Evolutionary conservation across 2,113 vertebrate genomes (phyloP), one percentile per base, ranked within the genome.

Genomic region (Rana temporaria): DNA sequence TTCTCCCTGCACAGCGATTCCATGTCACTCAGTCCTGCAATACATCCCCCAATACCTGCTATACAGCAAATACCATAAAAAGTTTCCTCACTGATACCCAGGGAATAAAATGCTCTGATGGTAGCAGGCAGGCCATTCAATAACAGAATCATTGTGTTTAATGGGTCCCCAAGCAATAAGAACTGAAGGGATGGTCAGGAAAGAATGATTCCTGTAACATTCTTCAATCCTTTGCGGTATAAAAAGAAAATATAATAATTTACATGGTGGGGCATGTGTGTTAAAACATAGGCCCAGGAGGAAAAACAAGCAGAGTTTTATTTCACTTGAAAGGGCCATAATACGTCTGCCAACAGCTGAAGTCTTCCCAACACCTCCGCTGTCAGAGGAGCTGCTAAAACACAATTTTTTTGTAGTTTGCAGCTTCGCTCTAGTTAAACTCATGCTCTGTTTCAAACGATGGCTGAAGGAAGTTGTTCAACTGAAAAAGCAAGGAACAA

Each of bases 41-140:
- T 86, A 42, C 53, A 59, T 73, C 66, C 57, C 71, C 71, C 85
- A 20, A 82, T 82, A 87, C 57, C 82, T 78, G 84, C 81, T 85
- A 87, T 60, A 88, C 48, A 86, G 84, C 11, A 87, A 90, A 89
- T 88, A 89, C 90, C 75, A 84, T 87, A 85, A 88, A 79, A 52
- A 6, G 85, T 89, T 87, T 90, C 88, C 86, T 86, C 87, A 88
- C 89, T 87, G 83, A 75, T 77, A 88, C 75, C 56, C 11, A 0
- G 89, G 89, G 89, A 91, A 85, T 88, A 89, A 85, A 88, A 87
- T 80, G 73, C 87, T 87, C 84, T 0, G 18, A 85, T 78, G 55
- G 91, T 74, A 88, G 87, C 73, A 89, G 91, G 87, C 71, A 75
- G 86, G 90, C 89, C 88, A 89, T 86, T 91, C 86, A 87, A 18